Percentiles rank a stretch among this genome's conserved stretches.
Conservation (phyloP, 1,140 invertebrate species). For the Probaryconus sp. region DNA sequence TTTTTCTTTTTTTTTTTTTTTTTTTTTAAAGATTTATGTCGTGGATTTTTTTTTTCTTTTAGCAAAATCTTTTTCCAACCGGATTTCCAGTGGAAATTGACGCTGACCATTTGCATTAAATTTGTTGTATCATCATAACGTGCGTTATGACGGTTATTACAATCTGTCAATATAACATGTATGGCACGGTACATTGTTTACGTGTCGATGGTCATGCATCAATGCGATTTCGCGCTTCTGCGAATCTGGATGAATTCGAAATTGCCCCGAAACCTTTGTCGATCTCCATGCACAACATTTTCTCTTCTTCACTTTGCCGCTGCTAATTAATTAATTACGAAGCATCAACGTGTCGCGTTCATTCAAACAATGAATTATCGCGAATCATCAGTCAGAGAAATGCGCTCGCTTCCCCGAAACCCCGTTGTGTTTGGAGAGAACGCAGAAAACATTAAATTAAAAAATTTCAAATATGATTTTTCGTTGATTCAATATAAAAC, state of each 20-base stretch:
- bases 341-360: slow-evolving; percentile 40
- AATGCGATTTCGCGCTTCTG: slow-evolving; percentile 57
- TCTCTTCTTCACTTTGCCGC: slow-evolving; percentile 45
- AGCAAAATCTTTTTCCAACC: no score
- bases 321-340: slow-evolving; percentile 61
- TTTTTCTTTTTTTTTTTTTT: no score
- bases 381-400: slow-evolving; percentile 48
- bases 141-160: slow-evolving; percentile 27
- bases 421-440: slow-evolving; percentile 6
- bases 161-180: slow-evolving; percentile 45
- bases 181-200: slow-evolving; percentile 50
- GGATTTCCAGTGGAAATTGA: no score
- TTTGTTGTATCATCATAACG: slow-evolving; percentile 9
- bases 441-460: not conserved
- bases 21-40: no score
- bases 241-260: slow-evolving; percentile 54
- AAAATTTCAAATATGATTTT: no score
- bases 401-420: slow-evolving; percentile 2
- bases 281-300: slow-evolving; percentile 46
- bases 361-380: slow-evolving; percentile 50
- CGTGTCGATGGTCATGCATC: slow-evolving; percentile 57
- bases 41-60: no score
- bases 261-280: slow-evolving; percentile 56
- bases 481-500: no score
- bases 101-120: slow-evolving; percentile 3